Evolutionary conservation across 2,797 vertebrate genomes (phyloP).

Genomic region (Galagoides demidoff): DNA sequence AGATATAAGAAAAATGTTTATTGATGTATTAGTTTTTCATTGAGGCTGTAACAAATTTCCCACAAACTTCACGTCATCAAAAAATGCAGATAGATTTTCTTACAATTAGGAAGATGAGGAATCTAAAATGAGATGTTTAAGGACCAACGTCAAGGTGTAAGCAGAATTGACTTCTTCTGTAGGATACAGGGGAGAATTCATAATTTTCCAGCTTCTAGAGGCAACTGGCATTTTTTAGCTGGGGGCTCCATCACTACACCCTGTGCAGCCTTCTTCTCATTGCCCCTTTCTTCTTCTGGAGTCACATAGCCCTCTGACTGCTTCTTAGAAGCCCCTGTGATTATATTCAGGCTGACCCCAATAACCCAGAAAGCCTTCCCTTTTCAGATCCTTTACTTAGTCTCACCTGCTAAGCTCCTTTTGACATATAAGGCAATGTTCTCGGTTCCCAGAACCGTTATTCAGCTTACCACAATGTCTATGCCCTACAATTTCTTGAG

Average conservation of each 20-base stretch:
- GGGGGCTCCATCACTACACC: neutral
- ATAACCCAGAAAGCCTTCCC: neutral
- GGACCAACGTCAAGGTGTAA: neutral
- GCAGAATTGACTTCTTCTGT: neutral
- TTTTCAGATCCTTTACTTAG: neutral
- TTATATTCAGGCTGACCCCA: neutral
- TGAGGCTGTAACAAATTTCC: neutral
- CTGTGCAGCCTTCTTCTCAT: neutral
- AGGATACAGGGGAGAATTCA: neutral
- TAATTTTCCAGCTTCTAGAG: rapidly evolving
- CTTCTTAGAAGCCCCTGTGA: neutral
- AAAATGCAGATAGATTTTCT: neutral
- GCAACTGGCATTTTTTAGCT: neutral
- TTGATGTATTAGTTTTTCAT: neutral
- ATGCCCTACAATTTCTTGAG: neutral
- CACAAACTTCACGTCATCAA: neutral
- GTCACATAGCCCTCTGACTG: rapidly evolving
- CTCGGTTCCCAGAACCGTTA: neutral
- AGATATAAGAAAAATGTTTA: neutral
- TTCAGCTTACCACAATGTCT: neutral
- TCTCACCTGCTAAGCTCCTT: neutral
- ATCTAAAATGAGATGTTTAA: neutral
- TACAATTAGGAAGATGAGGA: neutral
- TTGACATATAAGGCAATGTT: neutral
- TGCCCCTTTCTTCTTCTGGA: neutral